These are phyloP conservation scores for Trichogramma dendrolimi DNA, from an alignment of 2,888 invertebrate species.

Conservation along the genomic window DNA sequence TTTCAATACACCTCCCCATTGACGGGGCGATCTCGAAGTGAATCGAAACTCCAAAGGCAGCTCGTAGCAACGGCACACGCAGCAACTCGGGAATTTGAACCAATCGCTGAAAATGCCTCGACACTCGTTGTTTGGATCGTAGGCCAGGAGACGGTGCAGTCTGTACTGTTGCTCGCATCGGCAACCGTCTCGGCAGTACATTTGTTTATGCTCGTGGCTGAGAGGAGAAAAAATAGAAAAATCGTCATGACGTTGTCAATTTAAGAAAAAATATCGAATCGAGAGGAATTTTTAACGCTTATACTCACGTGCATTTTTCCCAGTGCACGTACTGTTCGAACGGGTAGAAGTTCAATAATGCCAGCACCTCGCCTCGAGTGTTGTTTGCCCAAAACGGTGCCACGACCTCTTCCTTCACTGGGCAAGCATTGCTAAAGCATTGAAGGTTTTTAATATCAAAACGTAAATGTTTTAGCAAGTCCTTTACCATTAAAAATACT, in stretches of 20 bases:
- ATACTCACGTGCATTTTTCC: conserved; percentile 76
- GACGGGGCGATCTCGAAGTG: conserved; percentile 72
- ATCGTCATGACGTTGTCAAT: background rate
- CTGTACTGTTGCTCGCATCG: conserved; percentile 88
- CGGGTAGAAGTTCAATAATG: conserved; percentile 83
- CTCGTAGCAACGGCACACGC: conserved; percentile 83
- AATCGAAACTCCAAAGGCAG: conserved; percentile 78
- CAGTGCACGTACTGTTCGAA: conserved; percentile 92
- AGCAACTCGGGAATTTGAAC: conserved; percentile 91
- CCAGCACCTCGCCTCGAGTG: conserved; percentile 82
- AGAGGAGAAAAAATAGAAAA: background rate
- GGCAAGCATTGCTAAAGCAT: conserved; percentile 78
- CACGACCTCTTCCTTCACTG: conserved; percentile 86
- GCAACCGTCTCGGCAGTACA: conserved; percentile 84
- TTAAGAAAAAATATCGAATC: background rate
- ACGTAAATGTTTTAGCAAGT: background rate
- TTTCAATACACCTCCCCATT: conserved; percentile 51
- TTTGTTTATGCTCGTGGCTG: conserved; percentile 77
- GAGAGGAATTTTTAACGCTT: background rate
- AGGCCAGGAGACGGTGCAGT: conserved; percentile 80
- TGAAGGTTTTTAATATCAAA: background rate
- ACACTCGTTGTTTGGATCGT: conserved; percentile 89
- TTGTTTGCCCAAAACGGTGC: conserved; percentile 95
- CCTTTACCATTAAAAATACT: background rate
- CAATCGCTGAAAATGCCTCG: conserved; percentile 92